Evolutionary conservation across 2,888 invertebrate genomes (phyloP).

Genomic region (Amphiduros pacificus): DNA sequence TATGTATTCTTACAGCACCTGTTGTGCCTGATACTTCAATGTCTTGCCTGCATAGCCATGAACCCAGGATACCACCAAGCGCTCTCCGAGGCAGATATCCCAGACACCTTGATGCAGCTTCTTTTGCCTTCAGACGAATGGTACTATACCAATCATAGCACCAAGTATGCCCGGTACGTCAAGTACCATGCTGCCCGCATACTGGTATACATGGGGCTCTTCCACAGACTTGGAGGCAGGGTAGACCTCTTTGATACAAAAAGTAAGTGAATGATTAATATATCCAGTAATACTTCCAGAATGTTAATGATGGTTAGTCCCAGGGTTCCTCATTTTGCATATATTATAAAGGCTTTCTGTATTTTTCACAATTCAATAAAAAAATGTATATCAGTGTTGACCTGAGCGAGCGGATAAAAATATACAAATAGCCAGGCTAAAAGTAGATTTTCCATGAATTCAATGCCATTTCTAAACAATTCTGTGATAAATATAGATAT

Average conservation of each 20-base stretch:
- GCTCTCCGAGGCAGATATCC: conserved; percentile 66
- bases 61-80: conserved; percentile 65
- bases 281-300: too few species aligned
- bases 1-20: conserved; percentile 63
- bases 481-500: too few species aligned
- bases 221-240: conserved; percentile 66
- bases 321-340: too few species aligned
- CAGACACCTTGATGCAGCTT: conserved; percentile 68
- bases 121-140: conserved; percentile 70
- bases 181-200: conserved; percentile 70
- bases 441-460: too few species aligned
- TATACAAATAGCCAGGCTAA: too few species aligned
- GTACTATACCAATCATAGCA: conserved; percentile 71
- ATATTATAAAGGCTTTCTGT: too few species aligned
- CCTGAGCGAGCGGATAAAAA: too few species aligned
- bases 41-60: conserved; percentile 66
- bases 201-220: conserved; percentile 68
- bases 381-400: too few species aligned
- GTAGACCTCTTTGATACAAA: conserved; percentile 67
- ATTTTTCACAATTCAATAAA: too few species aligned
- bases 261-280: conserved; percentile 60
- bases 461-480: too few species aligned
- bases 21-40: conserved; percentile 68
- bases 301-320: too few species aligned
- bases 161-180: conserved; percentile 68